phyloP scores from a whole-genome alignment of 2,113 vertebrate species.

The Oxyura jamaicensis region DNA sequence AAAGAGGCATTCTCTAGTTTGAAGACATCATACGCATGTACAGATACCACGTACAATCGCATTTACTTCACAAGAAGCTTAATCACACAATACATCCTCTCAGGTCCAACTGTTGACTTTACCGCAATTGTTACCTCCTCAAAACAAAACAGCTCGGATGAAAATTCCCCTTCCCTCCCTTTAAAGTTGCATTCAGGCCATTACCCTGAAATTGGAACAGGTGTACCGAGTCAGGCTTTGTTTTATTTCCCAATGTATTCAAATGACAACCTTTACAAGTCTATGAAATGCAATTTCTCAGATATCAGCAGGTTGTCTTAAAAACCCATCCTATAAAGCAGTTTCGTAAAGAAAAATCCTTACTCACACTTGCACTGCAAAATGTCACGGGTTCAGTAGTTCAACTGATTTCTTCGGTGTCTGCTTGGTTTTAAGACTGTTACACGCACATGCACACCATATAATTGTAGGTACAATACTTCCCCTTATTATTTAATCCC shows the following conservation, averaged over 20 bases:
- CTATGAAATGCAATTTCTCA: background rate
- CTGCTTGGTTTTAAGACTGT: background rate
- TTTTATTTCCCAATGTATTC: background rate
- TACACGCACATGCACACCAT: constrained; percentile 2
- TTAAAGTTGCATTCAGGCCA: background rate
- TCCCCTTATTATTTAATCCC: constrained; percentile 74
- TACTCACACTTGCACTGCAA: background rate
- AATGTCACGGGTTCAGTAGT: constrained; percentile 10
- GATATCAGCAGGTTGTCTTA: background rate
- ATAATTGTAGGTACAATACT: constrained; percentile 45
- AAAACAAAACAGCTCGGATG: background rate
- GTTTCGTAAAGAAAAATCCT: background rate
- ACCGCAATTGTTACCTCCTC: background rate
- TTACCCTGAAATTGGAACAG: background rate
- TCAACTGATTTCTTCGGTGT: constrained; percentile 7
- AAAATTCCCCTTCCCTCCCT: background rate
- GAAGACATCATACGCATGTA: background rate
- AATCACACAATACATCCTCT: background rate
- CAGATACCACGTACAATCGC: background rate
- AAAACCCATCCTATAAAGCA: background rate
- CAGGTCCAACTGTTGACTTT: background rate
- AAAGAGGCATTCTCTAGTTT: background rate
- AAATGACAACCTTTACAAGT: background rate
- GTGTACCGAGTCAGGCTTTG: background rate
- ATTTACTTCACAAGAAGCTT: background rate